Percentiles rank a stretch among this genome's conserved stretches.
These are phyloP conservation scores for Xylota segnis DNA, from an alignment of 2,888 invertebrate species.

Conservation along the genomic window DNA sequence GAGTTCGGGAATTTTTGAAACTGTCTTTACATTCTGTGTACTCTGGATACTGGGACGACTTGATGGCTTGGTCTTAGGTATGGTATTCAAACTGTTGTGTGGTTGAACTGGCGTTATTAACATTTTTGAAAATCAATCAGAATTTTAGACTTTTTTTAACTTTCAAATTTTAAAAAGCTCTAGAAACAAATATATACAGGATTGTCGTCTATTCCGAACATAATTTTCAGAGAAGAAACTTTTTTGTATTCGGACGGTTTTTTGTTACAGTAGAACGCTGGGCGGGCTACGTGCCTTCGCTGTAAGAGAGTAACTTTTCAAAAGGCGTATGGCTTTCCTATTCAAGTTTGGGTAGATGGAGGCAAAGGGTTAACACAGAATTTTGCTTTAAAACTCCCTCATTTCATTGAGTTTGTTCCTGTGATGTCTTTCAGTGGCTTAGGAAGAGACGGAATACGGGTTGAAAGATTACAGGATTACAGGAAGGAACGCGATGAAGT, in stretches of 20 bases:
- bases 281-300: too few species aligned
- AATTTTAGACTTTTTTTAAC: constrained; percentile 9
- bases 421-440: too few species aligned
- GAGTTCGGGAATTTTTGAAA: not conserved
- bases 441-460: too few species aligned
- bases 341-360: too few species aligned
- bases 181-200: not conserved
- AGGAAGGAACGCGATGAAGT: too few species aligned
- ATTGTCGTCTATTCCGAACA: too few species aligned
- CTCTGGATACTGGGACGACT: not conserved
- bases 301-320: too few species aligned
- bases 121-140: constrained; percentile 14
- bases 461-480: too few species aligned
- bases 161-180: constrained; percentile 6
- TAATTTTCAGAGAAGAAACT: constrained; percentile 5
- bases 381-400: too few species aligned
- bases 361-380: too few species aligned
- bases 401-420: too few species aligned
- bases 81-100: constrained; percentile 27
- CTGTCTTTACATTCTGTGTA: not conserved
- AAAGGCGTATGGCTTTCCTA: too few species aligned
- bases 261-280: not conserved
- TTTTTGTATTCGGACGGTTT: not conserved
- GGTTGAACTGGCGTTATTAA: constrained; percentile 31
- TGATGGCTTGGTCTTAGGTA: not conserved